These are phyloP conservation scores for Bombus pascuorum DNA, from an alignment of 1,140 invertebrate species.

Conservation along the genomic window DNA sequence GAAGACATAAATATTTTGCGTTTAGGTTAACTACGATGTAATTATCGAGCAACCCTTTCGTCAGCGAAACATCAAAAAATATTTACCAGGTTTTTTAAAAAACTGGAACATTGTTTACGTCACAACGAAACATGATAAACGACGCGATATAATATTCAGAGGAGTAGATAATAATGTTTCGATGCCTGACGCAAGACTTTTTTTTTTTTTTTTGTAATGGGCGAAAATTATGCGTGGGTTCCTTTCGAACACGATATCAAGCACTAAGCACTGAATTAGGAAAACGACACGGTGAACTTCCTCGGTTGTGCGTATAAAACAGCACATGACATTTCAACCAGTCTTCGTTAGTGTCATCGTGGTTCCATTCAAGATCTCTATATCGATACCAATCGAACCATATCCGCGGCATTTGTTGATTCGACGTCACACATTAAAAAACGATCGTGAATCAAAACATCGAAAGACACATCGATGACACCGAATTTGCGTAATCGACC, in stretches of 20 bases:
- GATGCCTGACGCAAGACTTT: not conserved
- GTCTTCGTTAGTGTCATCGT: conserved; percentile 45
- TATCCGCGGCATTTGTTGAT: conserved; percentile 7
- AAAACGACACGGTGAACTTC: conserved; percentile 34
- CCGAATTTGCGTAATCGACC: conserved; percentile 10
- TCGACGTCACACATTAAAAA: not conserved
- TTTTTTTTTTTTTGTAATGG: not conserved
- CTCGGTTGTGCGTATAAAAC: conserved; percentile 7
- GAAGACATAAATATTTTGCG: conserved; percentile 4
- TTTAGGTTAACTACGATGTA: conserved; percentile 32
- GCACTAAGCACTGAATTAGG: conserved; percentile 16
- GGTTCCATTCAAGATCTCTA: conserved; percentile 19
- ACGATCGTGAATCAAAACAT: conserved; percentile 21
- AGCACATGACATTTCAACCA: conserved; percentile 45
- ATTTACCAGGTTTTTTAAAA: conserved; percentile 82
- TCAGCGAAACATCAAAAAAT: not conserved
- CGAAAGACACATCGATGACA: not conserved
- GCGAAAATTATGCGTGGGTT: conserved; percentile 20
- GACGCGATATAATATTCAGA: conserved; percentile 52
- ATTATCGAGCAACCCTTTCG: not conserved
- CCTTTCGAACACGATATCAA: not conserved
- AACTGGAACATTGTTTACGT: conserved; percentile 80
- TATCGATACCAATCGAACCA: not conserved
- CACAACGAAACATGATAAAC: conserved; percentile 74
- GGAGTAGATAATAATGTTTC: conserved; percentile 10